Evolutionary conservation across 2,888 invertebrate genomes (phyloP).

Genomic region (Cephalotes varians): DNA sequence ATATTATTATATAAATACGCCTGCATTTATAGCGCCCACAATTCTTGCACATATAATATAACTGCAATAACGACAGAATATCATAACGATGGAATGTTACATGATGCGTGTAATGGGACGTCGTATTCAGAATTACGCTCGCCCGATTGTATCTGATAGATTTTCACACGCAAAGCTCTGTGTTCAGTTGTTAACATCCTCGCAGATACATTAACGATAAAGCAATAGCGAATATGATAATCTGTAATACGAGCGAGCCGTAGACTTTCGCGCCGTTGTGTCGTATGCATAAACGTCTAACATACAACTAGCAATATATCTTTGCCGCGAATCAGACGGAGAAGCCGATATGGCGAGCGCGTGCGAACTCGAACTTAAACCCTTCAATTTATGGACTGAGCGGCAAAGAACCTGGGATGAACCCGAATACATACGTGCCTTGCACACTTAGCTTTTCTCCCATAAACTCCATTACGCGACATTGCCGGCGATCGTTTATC

Average conservation of each 20-base stretch:
- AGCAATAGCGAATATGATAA: constrained; percentile 40
- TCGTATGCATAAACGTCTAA: constrained; percentile 33
- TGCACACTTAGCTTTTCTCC: constrained; percentile 11
- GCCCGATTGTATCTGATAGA: constrained; percentile 11
- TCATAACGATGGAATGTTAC: constrained; percentile 23
- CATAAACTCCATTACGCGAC: constrained; percentile 24
- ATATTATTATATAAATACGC: no score
- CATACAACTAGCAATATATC: constrained; percentile 42
- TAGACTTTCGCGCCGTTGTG: constrained; percentile 1
- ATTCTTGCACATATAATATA: not conserved
- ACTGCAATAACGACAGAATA: constrained; percentile 5
- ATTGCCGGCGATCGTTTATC: constrained; percentile 22
- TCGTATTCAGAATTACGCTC: constrained; percentile 13
- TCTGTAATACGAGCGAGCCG: constrained; percentile 39
- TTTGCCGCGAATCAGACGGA: constrained; percentile 15
- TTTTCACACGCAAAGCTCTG: constrained; percentile 7
- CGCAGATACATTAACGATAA: constrained; percentile 24
- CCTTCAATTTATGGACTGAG: constrained; percentile 25
- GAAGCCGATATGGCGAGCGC: constrained; percentile 5
- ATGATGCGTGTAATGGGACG: constrained; percentile 9
- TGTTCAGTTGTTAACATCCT: constrained; percentile 6
- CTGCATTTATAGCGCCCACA: not conserved
- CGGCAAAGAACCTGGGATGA: not conserved
- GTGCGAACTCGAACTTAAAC: constrained; percentile 23
- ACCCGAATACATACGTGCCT: not conserved